Base-by-base conservation (phyloP, 2,113 vertebrate genomes). In the Peucedramus taeniatus region DNA sequence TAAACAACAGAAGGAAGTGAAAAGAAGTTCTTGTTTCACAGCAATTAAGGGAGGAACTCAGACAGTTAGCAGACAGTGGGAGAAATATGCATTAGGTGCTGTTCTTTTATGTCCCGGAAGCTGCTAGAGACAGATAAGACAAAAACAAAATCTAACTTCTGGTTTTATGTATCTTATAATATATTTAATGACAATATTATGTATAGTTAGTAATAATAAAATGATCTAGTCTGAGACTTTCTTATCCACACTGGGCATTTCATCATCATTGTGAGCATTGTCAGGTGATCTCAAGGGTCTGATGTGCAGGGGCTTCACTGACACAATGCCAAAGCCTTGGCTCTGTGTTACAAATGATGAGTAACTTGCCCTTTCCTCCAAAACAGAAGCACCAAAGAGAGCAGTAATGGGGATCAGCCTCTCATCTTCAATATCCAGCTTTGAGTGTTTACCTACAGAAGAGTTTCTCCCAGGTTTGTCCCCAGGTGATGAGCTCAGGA, bases 1-100 rank as follows among this genome's bases (percentile, higher is more conserved):
- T 76, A 77, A 82, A 92, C 84, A 96, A 60, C 68, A 97, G 83
- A 74, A 96, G 65, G 83, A 86, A 75, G 53, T 71, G 88, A 95
- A 87, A 54, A 78, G 31, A 83, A 75, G 65, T 70, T 82, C 5
- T 85, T 88, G 19, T 72, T 88, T 83, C 49, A 92, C 9, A 59
- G 75, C 75, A 68, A 78, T 90, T 87, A 95, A 81, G 89, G 31
- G 19, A 66, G 79, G 76, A 92, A 71, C 56, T 93, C 72, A 78
- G 87, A 61, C 40, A 42, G 57, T 26, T 20, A 57, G 61, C 26
- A 93, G 71, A 66, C 2, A 10, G 53, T 51, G 59, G 72, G 63
- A 79, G 63, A 85, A 93, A 64, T 39, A 23, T 39, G 42, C 20
- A 70, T 90, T 72, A 40, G 53, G 13, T 75, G 26, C 35, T 87